Conservation (phyloP, 2,113 vertebrate genomes). For the Nannospalax galili region DNA sequence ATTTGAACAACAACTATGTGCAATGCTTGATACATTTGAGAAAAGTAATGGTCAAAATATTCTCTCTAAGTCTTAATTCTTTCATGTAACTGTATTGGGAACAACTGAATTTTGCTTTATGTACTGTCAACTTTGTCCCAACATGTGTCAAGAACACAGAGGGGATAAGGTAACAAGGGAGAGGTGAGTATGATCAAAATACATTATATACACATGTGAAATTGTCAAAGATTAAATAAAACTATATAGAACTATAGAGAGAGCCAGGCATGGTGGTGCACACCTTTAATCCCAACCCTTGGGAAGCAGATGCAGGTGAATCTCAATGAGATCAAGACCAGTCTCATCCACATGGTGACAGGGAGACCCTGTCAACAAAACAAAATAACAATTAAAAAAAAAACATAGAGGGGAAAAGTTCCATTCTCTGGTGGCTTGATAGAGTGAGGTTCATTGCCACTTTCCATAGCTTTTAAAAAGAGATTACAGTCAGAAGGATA, state of each 20-base stretch:
- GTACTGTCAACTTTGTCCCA: neutral
- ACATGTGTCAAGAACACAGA: neutral
- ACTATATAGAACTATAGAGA: too few species aligned
- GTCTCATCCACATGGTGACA: too few species aligned
- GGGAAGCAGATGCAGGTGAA: too few species aligned
- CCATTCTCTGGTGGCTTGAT: neutral
- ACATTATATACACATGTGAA: too few species aligned
- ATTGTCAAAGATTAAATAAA: too few species aligned
- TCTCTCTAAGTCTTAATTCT: neutral
- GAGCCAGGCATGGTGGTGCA: too few species aligned
- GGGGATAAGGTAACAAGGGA: too few species aligned
- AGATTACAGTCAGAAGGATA: neutral
- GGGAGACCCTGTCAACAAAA: too few species aligned
- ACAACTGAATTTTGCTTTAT: neutral
- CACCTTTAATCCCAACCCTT: too few species aligned
- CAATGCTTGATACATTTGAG: neutral
- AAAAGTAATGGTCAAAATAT: neutral
- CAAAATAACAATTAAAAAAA: too few species aligned
- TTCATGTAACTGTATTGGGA: neutral
- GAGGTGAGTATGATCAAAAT: too few species aligned
- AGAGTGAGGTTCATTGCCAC: neutral
- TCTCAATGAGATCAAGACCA: too few species aligned
- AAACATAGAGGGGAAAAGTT: neutral
- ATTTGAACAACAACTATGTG: neutral
- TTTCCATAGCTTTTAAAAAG: neutral